phyloP scores from a whole-genome alignment of 2,888 invertebrate genomes.

The Volucella bombylans region DNA sequence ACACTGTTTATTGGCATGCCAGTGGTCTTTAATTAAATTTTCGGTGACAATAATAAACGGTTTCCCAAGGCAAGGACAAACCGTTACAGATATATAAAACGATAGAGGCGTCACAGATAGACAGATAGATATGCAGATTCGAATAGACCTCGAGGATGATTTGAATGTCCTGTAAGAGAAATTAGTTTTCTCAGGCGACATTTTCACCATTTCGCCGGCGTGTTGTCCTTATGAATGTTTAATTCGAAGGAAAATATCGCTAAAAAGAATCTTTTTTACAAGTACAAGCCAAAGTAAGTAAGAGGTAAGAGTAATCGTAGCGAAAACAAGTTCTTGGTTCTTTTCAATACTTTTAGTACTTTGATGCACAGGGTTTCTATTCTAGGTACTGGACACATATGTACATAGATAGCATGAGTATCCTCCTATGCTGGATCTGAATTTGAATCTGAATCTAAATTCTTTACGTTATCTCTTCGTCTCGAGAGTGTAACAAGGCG shows the following conservation, averaged over 20 bases:
- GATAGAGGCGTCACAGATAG: constrained; percentile 4
- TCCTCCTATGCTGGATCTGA: too few species aligned
- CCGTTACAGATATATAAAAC: neutral
- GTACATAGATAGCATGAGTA: too few species aligned
- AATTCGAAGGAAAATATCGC: constrained; percentile 33
- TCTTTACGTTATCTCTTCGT: constrained; percentile 3
- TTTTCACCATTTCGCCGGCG: constrained; percentile 7
- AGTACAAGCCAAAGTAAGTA: too few species aligned
- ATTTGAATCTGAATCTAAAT: too few species aligned
- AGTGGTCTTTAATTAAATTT: constrained; percentile 65
- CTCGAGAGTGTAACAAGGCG: constrained; percentile 63
- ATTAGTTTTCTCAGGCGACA: constrained; percentile 26
- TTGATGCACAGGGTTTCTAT: too few species aligned
- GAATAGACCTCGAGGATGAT: too few species aligned
- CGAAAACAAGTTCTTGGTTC: constrained; percentile 59
- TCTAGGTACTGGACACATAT: too few species aligned
- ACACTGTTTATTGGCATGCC: constrained; percentile 52
- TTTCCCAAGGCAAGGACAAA: constrained; percentile 18
- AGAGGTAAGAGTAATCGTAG: constrained; percentile 11
- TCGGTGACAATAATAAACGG: constrained; percentile 47
- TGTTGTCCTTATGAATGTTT: constrained; percentile 46
- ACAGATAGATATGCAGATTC: neutral
- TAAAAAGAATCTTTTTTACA: constrained; percentile 36
- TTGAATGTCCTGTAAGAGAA: neutral
- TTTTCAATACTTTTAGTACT: neutral